A percentile compares a stretch with the other conserved stretches of the same genome.
phyloP scores from a whole-genome alignment of 2,888 invertebrate genomes.

The Isotomurus palustris region DNA sequence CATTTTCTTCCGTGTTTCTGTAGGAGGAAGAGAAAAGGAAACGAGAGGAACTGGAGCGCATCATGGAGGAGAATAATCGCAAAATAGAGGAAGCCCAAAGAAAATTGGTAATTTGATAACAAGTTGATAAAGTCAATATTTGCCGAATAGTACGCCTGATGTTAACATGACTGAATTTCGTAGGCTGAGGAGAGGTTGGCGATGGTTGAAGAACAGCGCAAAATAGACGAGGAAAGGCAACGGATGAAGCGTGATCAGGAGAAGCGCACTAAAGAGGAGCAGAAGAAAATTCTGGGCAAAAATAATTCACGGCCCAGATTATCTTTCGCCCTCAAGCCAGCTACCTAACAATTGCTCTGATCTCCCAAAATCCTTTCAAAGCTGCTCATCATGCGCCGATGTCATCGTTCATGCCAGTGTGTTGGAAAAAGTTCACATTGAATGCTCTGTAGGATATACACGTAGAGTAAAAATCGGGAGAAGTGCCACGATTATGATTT shows the following conservation, averaged over 20 bases:
- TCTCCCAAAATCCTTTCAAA: too few relatives aligned
- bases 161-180: conserved; percentile 37
- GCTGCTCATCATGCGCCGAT: too few relatives aligned
- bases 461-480: too few relatives aligned
- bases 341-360: conserved; percentile 40
- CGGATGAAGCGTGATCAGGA: conserved; percentile 89
- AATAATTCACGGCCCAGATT: conserved; percentile 93
- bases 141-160: background rate
- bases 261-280: conserved; percentile 86
- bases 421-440: too few relatives aligned
- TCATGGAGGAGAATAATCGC: conserved; percentile 95
- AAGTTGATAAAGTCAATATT: background rate
- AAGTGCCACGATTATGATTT: too few relatives aligned
- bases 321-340: conserved; percentile 81
- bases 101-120: conserved; percentile 69
- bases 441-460: too few relatives aligned
- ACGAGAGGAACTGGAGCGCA: conserved; percentile 90
- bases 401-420: too few relatives aligned
- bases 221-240: conserved; percentile 92
- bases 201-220: conserved; percentile 93
- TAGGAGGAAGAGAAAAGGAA: conserved; percentile 97
- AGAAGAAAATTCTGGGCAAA: conserved; percentile 94
- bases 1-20: conserved; percentile 48
- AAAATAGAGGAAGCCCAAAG: conserved; percentile 96
- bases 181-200: conserved; percentile 95